Conservation (phyloP, 2,113 vertebrate species). For the Phrynosoma blainvillii region DNA sequence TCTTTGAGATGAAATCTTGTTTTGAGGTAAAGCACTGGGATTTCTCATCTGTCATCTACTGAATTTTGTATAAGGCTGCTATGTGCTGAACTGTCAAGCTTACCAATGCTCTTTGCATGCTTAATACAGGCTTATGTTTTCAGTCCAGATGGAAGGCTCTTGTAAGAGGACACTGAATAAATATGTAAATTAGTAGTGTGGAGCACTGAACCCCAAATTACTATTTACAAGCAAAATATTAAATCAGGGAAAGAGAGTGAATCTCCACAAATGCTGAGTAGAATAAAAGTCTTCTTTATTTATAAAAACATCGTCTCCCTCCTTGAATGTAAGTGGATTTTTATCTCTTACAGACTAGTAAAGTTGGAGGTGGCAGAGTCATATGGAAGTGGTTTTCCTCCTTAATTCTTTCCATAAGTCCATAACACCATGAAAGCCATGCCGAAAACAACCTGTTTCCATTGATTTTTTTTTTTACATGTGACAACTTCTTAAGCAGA, state of each 20-base stretch:
- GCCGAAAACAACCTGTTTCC: not conserved
- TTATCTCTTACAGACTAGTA: not conserved
- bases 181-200: not conserved
- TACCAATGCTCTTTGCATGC: not conserved
- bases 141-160: not conserved
- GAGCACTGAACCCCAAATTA: not conserved
- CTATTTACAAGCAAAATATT: not conserved
- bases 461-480: not conserved
- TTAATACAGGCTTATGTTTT: not conserved
- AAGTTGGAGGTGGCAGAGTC: not conserved
- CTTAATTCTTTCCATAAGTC: not conserved
- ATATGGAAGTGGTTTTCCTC: not conserved
- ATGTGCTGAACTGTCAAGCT: conserved; percentile 1
- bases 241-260: not conserved
- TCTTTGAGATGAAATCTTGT: not conserved
- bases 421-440: not conserved
- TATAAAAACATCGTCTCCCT: not conserved
- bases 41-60: not conserved
- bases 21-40: not conserved
- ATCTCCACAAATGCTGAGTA: not conserved
- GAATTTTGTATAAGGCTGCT: not conserved
- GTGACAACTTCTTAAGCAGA: not conserved
- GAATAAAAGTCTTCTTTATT: not conserved
- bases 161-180: not conserved
- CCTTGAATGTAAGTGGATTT: not conserved